Percentiles rank a stretch among this genome's conserved stretches.
Conservation (phyloP, 2,113 vertebrate genomes). For the Erythrocercus mccallii region DNA sequence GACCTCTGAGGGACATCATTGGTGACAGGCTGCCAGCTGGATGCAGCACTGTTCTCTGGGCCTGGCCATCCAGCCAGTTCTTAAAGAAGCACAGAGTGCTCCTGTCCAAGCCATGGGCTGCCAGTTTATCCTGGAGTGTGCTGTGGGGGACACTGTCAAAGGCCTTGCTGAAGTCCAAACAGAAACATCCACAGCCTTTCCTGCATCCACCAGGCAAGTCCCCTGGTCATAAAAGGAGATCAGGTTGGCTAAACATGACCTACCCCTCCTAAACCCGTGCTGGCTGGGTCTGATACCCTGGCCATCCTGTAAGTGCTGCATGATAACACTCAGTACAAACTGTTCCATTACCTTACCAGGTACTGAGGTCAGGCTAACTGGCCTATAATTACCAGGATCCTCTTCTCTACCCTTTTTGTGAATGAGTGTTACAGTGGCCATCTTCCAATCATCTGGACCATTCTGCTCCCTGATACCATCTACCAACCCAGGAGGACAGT, state of each 20-base stretch:
- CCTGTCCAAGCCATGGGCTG: neutral
- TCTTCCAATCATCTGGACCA: neutral
- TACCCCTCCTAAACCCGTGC: no score
- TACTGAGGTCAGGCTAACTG: neutral
- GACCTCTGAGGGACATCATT: no score
- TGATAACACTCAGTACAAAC: neutral
- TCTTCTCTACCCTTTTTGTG: neutral
- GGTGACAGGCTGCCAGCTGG: no score
- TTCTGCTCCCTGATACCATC: neutral
- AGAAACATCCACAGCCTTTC: neutral
- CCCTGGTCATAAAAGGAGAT: no score
- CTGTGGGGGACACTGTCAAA: neutral
- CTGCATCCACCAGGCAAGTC: accelerated
- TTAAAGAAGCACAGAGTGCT: neutral
- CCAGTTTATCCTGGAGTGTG: neutral
- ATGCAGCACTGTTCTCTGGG: no score
- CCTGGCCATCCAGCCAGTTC: no score
- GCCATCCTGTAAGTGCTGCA: neutral
- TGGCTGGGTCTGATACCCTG: neutral
- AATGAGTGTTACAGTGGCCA: accelerated
- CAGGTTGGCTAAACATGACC: no score
- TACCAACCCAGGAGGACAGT: neutral
- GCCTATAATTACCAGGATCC: neutral
- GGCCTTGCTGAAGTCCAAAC: neutral
- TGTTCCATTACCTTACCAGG: neutral